Evolutionary conservation across 2,797 vertebrate genomes (phyloP), one percentile per base, ranked within the genome.

Genomic region (Chaunax sp.): DNA sequence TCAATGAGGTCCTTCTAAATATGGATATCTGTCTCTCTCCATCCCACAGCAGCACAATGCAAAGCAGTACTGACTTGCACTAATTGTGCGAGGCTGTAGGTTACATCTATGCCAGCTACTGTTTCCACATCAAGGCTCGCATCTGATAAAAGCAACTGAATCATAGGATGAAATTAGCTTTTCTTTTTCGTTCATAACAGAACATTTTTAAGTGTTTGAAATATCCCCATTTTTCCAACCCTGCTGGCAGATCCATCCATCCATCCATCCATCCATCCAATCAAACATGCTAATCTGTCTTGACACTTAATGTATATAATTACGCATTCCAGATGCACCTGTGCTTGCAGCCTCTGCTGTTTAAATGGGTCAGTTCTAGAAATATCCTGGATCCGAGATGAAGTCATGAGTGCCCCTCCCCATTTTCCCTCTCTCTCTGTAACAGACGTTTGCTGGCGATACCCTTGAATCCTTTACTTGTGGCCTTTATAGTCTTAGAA

Each of bases 341-440:
- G 86, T 25, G 77, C 83, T 83, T 14, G 54, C 78, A 77, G 85
- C 72, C 75, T 85, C 69, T 78, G 74, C 57, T 71, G 67, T 77
- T 83, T 80, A 92, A 93, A 74, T 92, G 83, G 91, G 90, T 92
- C 92, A 92, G 77, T 23, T 88, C 90, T 81, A 70, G 82, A 93
- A 93, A 92, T 91, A 91, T 87, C 87, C 72, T 62, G 55, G 72
- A 80, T 86, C 64, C 25, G 60, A 77, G 64, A 86, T 78, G 72
- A 80, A 73, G 81, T 78, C 44, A 37, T 72, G 53, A 66, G 59
- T 14, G 14, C 58, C 78, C 82, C 72, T 83, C 75, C 76, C 57
- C 28, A 64, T 64, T 72, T 64, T 7, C 75, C 63, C 62, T 60
- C 56, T 65, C 56, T 51, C 22, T 46, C 60, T n/a, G 0, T 64